These are phyloP conservation scores for Podargus strigoides DNA, from an alignment of 2,797 vertebrate genomes.

Conservation along the genomic window DNA sequence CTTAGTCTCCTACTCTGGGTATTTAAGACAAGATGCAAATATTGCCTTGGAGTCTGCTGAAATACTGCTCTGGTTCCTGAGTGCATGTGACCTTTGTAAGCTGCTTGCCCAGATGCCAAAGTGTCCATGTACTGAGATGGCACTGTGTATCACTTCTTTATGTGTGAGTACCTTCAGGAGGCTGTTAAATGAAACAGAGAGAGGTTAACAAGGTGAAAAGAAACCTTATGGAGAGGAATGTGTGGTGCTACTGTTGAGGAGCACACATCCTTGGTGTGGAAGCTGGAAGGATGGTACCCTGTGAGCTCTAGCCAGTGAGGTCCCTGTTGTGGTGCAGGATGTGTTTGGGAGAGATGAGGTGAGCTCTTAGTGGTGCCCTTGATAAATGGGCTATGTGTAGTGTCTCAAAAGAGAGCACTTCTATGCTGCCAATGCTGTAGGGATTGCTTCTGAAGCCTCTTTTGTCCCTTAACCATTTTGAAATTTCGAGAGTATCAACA, in stretches of 20 bases:
- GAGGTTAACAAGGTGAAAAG: not conserved
- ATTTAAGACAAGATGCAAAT: not conserved
- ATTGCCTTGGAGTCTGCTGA: not conserved
- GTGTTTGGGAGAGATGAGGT: not conserved
- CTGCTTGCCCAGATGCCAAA: not conserved
- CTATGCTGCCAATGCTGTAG: not conserved
- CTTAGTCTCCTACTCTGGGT: not conserved
- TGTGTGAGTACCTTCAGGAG: not conserved
- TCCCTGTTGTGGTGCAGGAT: not conserved
- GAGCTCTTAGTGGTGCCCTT: not conserved
- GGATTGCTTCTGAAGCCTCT: not conserved
- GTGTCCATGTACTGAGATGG: not conserved
- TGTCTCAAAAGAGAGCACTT: not conserved
- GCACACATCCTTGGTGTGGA: not conserved
- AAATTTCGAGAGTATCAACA: not conserved
- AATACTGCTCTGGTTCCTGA: not conserved
- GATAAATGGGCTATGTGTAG: rapidly evolving
- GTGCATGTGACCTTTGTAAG: not conserved
- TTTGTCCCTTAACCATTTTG: not conserved
- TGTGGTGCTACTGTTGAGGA: not conserved
- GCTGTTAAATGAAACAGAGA: not conserved
- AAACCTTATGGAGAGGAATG: not conserved
- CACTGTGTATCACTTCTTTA: not conserved
- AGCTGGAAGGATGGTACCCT: not conserved
- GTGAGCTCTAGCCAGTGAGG: not conserved